Percentiles rank a stretch among this genome's conserved stretches.
phyloP scores from a whole-genome alignment of 2,113 vertebrate genomes.

The Lepisosteus osseus region DNA sequence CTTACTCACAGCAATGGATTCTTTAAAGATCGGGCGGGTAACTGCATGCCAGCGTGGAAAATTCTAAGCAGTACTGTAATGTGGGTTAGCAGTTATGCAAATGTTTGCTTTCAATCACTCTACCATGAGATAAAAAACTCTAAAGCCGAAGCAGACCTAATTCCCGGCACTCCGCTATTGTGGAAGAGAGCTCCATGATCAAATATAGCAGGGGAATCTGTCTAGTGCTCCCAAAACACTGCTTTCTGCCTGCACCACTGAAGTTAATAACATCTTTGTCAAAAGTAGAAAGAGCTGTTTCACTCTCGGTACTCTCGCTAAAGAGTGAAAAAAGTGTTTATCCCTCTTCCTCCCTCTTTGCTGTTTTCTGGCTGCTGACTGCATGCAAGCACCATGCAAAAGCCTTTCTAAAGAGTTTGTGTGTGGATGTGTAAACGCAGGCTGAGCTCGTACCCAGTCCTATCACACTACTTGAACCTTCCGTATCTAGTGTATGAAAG shows the following conservation, averaged over 20 bases:
- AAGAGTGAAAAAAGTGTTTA: slow-evolving; percentile 20
- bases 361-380: slow-evolving; percentile 12
- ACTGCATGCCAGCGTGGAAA: too few species aligned
- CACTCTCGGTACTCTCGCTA: slow-evolving; percentile 32
- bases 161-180: too few species aligned
- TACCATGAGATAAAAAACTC: too few species aligned
- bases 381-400: slow-evolving; percentile 10
- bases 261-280: slow-evolving; percentile 39
- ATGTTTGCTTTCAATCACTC: too few species aligned
- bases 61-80: too few species aligned
- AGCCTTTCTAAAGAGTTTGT: slow-evolving; percentile 9
- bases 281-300: slow-evolving; percentile 32
- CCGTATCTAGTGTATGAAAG: not conserved
- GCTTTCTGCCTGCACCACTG: slow-evolving; percentile 10
- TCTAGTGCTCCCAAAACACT: slow-evolving; percentile 37
- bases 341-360: not conserved
- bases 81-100: too few species aligned
- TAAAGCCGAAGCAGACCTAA: too few species aligned
- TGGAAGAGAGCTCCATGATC: too few species aligned
- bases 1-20: too few species aligned
- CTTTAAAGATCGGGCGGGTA: too few species aligned
- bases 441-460: not conserved
- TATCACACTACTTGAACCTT: not conserved
- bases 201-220: slow-evolving; percentile 21
- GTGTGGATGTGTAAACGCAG: not conserved